Percentiles rank a stretch among this genome's conserved stretches.
Conservation (phyloP, 2,888 invertebrate species). For the Phyllotreta cruciferae region DNA sequence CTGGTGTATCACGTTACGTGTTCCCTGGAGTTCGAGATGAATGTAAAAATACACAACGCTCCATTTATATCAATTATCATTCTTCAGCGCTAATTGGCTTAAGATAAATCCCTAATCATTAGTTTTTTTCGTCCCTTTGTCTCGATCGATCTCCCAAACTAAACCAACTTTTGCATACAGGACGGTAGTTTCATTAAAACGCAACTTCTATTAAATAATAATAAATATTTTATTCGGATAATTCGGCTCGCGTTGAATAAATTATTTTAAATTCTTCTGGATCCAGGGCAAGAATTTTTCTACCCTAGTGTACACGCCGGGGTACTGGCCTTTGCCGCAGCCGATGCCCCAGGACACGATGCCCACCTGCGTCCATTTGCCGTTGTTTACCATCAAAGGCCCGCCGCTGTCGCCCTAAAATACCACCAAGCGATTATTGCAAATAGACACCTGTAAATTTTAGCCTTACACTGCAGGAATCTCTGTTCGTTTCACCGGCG, state of each 20-base stretch:
- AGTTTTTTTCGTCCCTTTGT: conserved; percentile 4
- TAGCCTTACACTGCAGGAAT: conserved; percentile 89
- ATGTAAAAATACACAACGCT: conserved; percentile 45
- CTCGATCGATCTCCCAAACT: no score
- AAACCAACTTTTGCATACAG: no score
- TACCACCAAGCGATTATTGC: conserved; percentile 25
- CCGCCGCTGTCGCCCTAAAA: conserved; percentile 88
- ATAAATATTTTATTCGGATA: conserved; percentile 2
- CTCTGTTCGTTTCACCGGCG: conserved; percentile 83
- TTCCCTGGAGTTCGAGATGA: conserved; percentile 34
- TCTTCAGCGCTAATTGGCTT: conserved; percentile 38
- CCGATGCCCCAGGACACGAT: conserved; percentile 93
- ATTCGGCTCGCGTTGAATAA: not conserved
- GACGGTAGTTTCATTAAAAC: not conserved
- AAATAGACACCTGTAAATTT: not conserved
- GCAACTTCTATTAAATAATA: not conserved
- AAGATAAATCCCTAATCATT: conserved; percentile 22
- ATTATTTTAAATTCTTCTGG: conserved; percentile 77
- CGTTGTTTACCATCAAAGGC: conserved; percentile 81
- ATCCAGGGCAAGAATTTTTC: conserved; percentile 87
- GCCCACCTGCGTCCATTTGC: conserved; percentile 83
- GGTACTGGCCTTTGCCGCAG: conserved; percentile 90
- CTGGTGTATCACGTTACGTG: conserved; percentile 36
- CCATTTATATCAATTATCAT: conserved; percentile 44
- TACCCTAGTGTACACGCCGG: conserved; percentile 88